These are phyloP conservation scores for Cottus gobio DNA, from an alignment of 2,113 vertebrate genomes.

Conservation along the genomic window DNA sequence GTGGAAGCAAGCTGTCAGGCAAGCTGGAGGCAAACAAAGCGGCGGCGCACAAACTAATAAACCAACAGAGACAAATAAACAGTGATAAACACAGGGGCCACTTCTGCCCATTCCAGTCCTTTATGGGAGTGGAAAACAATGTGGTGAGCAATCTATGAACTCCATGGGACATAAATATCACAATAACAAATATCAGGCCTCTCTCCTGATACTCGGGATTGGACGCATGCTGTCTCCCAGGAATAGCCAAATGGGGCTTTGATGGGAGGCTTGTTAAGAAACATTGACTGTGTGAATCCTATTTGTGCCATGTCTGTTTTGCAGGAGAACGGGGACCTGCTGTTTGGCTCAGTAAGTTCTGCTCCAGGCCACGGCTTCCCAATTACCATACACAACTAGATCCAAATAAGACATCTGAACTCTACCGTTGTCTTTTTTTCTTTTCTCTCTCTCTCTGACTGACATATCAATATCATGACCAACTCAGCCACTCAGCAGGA, in stretches of 20 bases:
- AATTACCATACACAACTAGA: constrained; percentile 47
- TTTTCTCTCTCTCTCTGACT: not conserved
- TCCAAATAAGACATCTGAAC: constrained; percentile 40
- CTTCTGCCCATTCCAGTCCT: constrained; percentile 68
- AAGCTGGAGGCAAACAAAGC: constrained; percentile 82
- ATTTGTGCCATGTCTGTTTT: constrained; percentile 50
- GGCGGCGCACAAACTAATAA: constrained; percentile 76
- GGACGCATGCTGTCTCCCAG: constrained; percentile 64
- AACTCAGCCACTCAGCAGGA: constrained; percentile 20
- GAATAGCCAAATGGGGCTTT: constrained; percentile 68
- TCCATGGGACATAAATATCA: constrained; percentile 73
- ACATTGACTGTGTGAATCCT: constrained; percentile 56
- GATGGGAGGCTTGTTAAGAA: constrained; percentile 71
- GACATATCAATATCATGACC: constrained; percentile 43
- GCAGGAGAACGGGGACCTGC: constrained; percentile 34
- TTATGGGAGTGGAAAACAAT: constrained; percentile 72
- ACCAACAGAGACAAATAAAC: constrained; percentile 79
- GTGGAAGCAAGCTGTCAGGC: constrained; percentile 78
- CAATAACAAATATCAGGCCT: constrained; percentile 69
- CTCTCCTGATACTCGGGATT: constrained; percentile 55
- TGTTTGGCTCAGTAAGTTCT: constrained; percentile 41
- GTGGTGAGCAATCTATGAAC: constrained; percentile 71
- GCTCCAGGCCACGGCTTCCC: constrained; percentile 53
- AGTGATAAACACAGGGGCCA: constrained; percentile 76
- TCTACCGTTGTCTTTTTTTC: constrained; percentile 8